Base-by-base conservation (phyloP, 92 coral and sea anemone species). In the Palythoa heliodiscus region DNA sequence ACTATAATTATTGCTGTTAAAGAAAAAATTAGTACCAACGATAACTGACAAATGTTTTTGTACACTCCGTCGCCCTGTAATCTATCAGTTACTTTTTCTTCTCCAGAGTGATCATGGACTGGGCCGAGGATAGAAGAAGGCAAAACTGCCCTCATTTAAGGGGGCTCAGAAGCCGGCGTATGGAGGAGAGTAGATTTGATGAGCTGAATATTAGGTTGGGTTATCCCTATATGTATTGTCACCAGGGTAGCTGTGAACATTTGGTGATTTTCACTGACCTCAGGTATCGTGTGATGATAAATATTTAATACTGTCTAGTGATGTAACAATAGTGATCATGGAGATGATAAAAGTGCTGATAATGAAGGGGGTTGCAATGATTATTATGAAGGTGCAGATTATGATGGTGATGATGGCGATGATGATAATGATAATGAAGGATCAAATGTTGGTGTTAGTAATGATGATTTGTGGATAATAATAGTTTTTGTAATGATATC, bases 231-330 rank as follows among this genome's bases (percentile, higher is more conserved):
- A 22, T 96, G 38, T 96, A 94, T 64, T 91, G 93, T 61, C 99
- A 96, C 84, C 99, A 96, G 73, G 99, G 99, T 14, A 91, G 89
- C 88, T 96, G 99, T 75, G 99, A 96, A 79, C 99, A 96, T 83
- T 4, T 96, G 16, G 48, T 96, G 38, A 92, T 96, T 5, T 94
- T 96, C 85, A 93, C 96, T 16, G 99, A 96, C 83, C 87, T 96
- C 60, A 92, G 99, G 99, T 96, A 69, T 8, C 25, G 0, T 20
- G 20, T 19, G 25, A 10, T n/a, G 19, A 63, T 63, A 6, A n/a
- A 19, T 19, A 63, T 19, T 19, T 63, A 63, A 4, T 20, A 63
- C 69, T 5, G 7, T 63, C 8, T 6, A 55, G 11, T 12, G 61
- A 43, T 43, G 1, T 63, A 24, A n/a, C 5, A 11, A 19, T n/a